Evolutionary conservation across 2,113 vertebrate species (phyloP), one percentile per base, ranked within the genome.

Genomic region (Alaudala cheleensis): DNA sequence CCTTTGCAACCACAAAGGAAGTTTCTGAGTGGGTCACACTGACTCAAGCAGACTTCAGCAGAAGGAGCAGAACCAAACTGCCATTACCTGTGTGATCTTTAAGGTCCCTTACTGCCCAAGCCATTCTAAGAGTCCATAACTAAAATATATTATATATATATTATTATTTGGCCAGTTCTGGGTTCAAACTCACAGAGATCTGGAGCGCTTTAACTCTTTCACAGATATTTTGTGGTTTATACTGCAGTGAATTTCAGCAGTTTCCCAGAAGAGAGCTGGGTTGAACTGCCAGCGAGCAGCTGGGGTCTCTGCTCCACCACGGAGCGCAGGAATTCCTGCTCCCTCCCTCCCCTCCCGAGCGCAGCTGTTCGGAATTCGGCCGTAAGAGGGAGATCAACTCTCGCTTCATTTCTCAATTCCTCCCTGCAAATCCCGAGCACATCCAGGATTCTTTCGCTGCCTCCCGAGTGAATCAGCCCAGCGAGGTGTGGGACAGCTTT

Each of bases 341-440:
- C 70, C 19, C 39, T 50, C 45, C 34, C 22, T 80, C 58, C 53
- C 22, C 24, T 6, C 0, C 26, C 12, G 1, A 24, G 28, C 3
- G 6, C 24, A 34, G 94, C 67, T 58, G 60, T 97, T 95, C 96
- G 10, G 21, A 18, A n/a, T 86, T 42, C 34, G 79, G 70, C 97
- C 96, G 76, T 95, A 81, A 96, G 95, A 96, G 96, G 95, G 95
- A 94, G 96, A 86, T 96, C 86, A 92, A 81, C 92, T 5, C 91
- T 96, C 34, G 78, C 79, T 93, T 76, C 88, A 96, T 91, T 74
- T 39, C 88, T 58, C 74, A 20, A 12, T 11, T 9, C 56, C 64
- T 71, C 22, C 31, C 83, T 28, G 26, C 56, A 81, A 81, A 86
- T 24, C 42, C 29, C 2, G 3, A 65, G 66, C 76, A 28, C 29